Base-by-base conservation (phyloP, 2,797 vertebrate genomes). In the Enteromius argenteus region DNA sequence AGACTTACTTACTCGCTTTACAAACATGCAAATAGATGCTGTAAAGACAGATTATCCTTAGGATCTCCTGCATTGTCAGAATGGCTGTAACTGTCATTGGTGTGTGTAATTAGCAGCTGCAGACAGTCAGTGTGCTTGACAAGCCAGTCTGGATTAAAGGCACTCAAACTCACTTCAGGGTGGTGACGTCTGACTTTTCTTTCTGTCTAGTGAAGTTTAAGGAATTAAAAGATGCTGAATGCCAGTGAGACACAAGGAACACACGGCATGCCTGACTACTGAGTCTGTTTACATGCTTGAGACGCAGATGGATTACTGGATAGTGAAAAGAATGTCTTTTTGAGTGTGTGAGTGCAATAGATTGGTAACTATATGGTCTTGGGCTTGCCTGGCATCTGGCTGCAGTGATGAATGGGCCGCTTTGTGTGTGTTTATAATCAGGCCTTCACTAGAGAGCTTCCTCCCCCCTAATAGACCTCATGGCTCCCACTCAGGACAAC, bases 361-460 rank as follows among this genome's bases (percentile, higher is more conserved):
- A 66, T 37, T 51, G 35, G 62, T 46, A 75, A 79, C 86, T 77
- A 73, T 64, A 86, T 51, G 81, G 82, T 83, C 79, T 19, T 60
- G 46, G 62, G 21, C 82, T 84, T 62, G 23, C 53, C 58, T 67
- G 84, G 69, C 79, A 44, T 87, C 83, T 81, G 74, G 69, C 88
- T 66, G 9, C 60, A 13, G 44, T 51, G 78, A 75, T 87, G 74
- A 90, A 88, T 86, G 86, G 67, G 58, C 51, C 19, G 79, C 81
- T 80, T 86, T 88, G 79, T 89, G 82, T 58, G 49, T 44, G 76
- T 83, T 66, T 88, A 82, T 82, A 86, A 85, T 87, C 81, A 83
- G 71, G 68, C 86, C 71, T 80, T 88, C 79, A 79, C 75, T 86
- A 64, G 62, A 87, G 79, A 76, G 88, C 84, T 83, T 86, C 79